Evolutionary conservation across 2,113 vertebrate species (phyloP), one percentile per base, ranked within the genome.

Genomic region (Myanophis thanlyinensis): DNA sequence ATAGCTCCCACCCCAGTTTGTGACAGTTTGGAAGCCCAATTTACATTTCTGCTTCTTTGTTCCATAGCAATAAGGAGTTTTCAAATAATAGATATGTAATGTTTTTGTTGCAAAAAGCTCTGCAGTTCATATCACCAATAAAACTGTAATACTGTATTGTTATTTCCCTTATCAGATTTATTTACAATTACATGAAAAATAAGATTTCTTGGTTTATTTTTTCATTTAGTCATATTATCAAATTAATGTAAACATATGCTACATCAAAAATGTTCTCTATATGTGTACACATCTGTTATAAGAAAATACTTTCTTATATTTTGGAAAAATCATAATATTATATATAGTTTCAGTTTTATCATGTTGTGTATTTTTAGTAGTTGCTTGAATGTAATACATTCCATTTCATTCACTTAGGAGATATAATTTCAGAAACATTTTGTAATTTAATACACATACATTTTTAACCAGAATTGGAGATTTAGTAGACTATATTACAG

Each of bases 401-500:
- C 0, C 84, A 86, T 85, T 94, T 94, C 30, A 5, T 1, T 59
- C 84, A 89, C 48, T 90, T 93, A 95, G 85, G 90, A 30, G 93
- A 84, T 86, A 94, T 91, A 89, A 20, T 88, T 91, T 92, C 89
- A 88, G 52, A 87, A 20, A 51, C 86, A 87, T 92, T 85, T 94
- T 94, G 88, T 94, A 91, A 94, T 95, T 95, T 94, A 93, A 93
- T 93, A 47, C 94, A 95, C 9, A 13, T 67, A 85, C 87, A 87
- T 90, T n/a, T 89, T 59, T 87, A 67, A 94, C 6, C 9, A 89
- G 49, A 89, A 89, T 80, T 46, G 91, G 95, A 91, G 92, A 40
- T 51, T 49, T 59, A 56, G 44, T 44, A 94, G 67, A 96, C 92
- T 90, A 59, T 93, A 89, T 96, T 67, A n/a, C 30, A 67, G 54